Evolutionary conservation across 2,888 invertebrate species (phyloP).

Genomic region (Rotaria macrura): DNA sequence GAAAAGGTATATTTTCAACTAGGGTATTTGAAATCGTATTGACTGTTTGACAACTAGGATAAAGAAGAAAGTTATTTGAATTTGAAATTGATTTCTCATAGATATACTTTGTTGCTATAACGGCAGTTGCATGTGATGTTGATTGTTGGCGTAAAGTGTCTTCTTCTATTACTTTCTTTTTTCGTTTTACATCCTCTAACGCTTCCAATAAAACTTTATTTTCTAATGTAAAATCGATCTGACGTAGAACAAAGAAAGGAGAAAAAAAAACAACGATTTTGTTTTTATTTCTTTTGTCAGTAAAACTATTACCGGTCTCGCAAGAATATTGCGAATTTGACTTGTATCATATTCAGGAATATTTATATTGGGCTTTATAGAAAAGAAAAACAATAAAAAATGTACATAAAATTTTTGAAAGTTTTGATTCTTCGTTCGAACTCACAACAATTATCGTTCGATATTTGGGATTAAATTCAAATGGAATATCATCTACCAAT

Average conservation of each 20-base stretch:
- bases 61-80: neutral
- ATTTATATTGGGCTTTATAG: neutral
- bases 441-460: neutral
- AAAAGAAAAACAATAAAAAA: neutral
- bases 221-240: constrained; percentile 12
- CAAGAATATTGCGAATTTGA: constrained; percentile 1
- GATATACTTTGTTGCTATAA: no score
- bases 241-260: neutral
- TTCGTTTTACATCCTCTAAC: neutral
- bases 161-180: neutral
- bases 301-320: neutral
- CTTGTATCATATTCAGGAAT: constrained; percentile 2
- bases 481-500: neutral
- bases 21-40: neutral
- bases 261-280: neutral
- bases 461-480: neutral
- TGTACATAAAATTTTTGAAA: no score
- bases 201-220: constrained; percentile 1
- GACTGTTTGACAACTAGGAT: neutral
- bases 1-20: neutral
- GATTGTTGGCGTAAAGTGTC: neutral
- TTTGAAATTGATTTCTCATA: no score
- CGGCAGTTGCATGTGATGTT: neutral
- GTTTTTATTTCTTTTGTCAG: neutral
- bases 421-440: neutral